Evolutionary conservation across 2,888 invertebrate genomes (phyloP), one percentile per base, ranked within the genome.

Genomic region (Poecilobothrus nobilitatus): DNA sequence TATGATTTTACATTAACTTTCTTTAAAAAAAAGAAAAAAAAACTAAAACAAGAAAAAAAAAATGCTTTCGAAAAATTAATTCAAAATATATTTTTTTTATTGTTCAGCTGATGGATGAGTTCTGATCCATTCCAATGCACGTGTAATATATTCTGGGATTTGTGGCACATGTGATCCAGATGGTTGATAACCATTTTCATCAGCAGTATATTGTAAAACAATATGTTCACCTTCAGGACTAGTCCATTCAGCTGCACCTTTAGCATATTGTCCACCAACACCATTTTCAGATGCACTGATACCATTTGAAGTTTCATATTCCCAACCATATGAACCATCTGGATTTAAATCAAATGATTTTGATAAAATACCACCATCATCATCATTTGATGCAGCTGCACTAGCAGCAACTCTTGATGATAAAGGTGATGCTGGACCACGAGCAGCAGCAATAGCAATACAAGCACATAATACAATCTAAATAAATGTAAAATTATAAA

Each of bases 171-270:
- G 65, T 67, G 77, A 77, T 4, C 79, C 70, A 20, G 33, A 22
- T 53, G 78, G 76, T 67, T 76, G 75, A 66, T 73, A 76, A 33
- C 79, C 79, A 44, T 77, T 67, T 71, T 78, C 79, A 72, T 79
- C 74, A 67, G 79, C 79, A 22, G 75, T 72, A 70, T 77, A 79
- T 27, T 65, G 63, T 6, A 80, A 71, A 1, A 73, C 69, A 33
- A 79, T 67, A 15, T 74, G 75, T 44, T 73, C 73, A 10, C 80
- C 79, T 69, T 79, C 77, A 68, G 79, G 79, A 0, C 77, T 75
- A 10, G 75, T 62, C 74, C 75, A 79, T 66, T 69, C 70, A 64
- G 70, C 79, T n/a, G 68, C 71, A 21, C 80, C 80, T 20, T 78
- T 73, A 20, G 76, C 74, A 66, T 76, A 76, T 69, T 77, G 77